A percentile compares a stretch with the other conserved stretches of the same genome.
phyloP scores from a whole-genome alignment of 2,888 invertebrate species.

The Dryobota labecula region DNA sequence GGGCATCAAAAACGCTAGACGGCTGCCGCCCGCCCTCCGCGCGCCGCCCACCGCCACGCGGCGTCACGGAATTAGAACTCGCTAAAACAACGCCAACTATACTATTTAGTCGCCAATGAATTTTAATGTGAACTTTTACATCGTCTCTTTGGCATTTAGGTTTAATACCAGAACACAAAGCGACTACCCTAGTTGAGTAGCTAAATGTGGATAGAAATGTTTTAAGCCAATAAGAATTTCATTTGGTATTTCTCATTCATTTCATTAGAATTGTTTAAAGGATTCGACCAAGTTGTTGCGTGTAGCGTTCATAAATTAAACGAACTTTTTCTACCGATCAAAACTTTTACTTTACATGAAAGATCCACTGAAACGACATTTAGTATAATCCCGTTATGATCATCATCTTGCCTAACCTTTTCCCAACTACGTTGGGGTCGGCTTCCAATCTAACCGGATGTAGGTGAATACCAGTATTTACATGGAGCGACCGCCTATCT shows the following conservation, averaged over 20 bases:
- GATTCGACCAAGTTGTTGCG: constrained; percentile 23
- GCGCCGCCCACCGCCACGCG: constrained; percentile 61
- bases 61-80: constrained; percentile 73
- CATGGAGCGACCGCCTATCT: no score
- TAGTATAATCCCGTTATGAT: constrained; percentile 30
- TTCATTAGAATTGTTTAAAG: constrained; percentile 42
- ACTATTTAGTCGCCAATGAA: constrained; percentile 62
- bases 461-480: no score
- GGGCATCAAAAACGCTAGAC: constrained; percentile 62
- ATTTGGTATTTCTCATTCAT: constrained; percentile 27
- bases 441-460: no score
- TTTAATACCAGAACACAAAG: constrained; percentile 50
- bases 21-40: constrained; percentile 47
- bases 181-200: constrained; percentile 27
- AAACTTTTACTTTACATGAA: constrained; percentile 34
- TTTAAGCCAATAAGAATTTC: constrained; percentile 37
- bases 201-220: constrained; percentile 40
- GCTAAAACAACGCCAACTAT: constrained; percentile 72
- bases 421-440: no score
- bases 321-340: constrained; percentile 31
- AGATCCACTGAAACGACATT: constrained; percentile 23
- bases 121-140: constrained; percentile 61
- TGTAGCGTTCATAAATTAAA: constrained; percentile 34
- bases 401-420: no score
- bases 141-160: constrained; percentile 64